Base-by-base conservation (phyloP, 2,888 invertebrate species). In the Trissolcus brochymenae region DNA sequence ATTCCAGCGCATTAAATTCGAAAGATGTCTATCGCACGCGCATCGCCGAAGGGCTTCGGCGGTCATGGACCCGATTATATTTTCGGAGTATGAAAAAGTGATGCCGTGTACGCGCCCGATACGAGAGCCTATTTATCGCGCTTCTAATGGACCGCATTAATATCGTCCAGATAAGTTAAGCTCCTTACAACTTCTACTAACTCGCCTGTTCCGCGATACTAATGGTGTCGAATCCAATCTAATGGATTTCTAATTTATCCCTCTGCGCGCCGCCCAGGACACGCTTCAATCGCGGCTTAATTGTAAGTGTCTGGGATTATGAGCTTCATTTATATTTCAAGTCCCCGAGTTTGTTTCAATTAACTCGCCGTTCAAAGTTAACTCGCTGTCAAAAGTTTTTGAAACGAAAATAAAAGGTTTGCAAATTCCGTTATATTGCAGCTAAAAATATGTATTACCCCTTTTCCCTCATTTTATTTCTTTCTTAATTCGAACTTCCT, bases 241-340 rank as follows among this genome's bases (percentile, higher is more conserved):
- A 72, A 64, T 65, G 57, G 56, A 62, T 71, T 71, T 57, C 71
- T 64, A 71, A 64, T 64, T 71, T 62, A 51, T 56, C 17, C 41
- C 70, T 16, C 51, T 41, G 35, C 21, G 21, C 35, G 4, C 25
- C 25, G 25, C 25, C 2, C 14, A 2, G 49, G 19, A 51, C 13
- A 51, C 51, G 51, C 19, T 51, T 51, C 35, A 35, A 29, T 29
- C 13, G 43, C 40, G 19, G 46, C 55, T 66, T 35, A 35, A 56
- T 21, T 56, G 29, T 19, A 54, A 54, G 54, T 64, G 43, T 64
- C 64, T 25, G 4, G 29, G 54, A 54, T 64, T 19, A 64, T 54
- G 16, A 46, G 19, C 51, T 53, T 14, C 25, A 54, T 64, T 54
- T 54, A 54, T 35, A 35, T 29, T 21, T 49, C 14, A 25, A 49